Evolutionary conservation across 2,797 vertebrate species (phyloP), one percentile per base, ranked within the genome.

Genomic region (Periparus ater): DNA sequence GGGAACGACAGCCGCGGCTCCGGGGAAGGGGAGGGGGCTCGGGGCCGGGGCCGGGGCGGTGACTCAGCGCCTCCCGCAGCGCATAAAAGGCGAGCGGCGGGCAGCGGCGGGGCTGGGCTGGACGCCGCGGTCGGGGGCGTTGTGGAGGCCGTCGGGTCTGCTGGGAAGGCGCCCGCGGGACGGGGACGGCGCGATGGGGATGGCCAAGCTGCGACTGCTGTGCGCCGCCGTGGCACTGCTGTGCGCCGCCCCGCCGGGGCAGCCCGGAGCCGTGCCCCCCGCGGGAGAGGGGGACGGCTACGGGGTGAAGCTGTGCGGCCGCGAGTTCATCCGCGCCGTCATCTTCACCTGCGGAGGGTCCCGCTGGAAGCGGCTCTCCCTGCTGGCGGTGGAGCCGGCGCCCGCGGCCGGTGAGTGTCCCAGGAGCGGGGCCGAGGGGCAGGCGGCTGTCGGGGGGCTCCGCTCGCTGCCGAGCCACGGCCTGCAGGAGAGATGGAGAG

Each of bases 271-370:
- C 21, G 74, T 1, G 23, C 57, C 81, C 9, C 57, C 85, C 14
- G 38, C 12, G 25, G 71, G 48, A 10, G 81, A 79, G 21, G 54
- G 44, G 10, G 94, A 97, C 32, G 94, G 98, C 38, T 98, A 98
- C 83, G 98, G 98, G 9, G 98, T 99, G 85, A 98, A 98, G 77
- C 97, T 99, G 85, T 99, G 99, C 88, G 99, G 99, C 3, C 97
- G 98, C 62, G 98, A 99, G 97, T 99, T 99, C 95, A 98, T 99
- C 97, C 97, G 99, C 93, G 99, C 99, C 2, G 98, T 99, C 77
- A 98, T 99, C 91, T 99, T 98, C 96, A 98, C 98, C 93, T 99
- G 99, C 71, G 99, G 99, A 10, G 98, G 98, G 34, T 98, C 99
- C 73, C 98, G 98, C 13, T 99, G 98, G 98, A 98, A 92, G 93